Evolutionary conservation across 1,140 invertebrate species (phyloP), one percentile per base, ranked within the genome.

Genomic region (Acromyrmex charruanus): DNA sequence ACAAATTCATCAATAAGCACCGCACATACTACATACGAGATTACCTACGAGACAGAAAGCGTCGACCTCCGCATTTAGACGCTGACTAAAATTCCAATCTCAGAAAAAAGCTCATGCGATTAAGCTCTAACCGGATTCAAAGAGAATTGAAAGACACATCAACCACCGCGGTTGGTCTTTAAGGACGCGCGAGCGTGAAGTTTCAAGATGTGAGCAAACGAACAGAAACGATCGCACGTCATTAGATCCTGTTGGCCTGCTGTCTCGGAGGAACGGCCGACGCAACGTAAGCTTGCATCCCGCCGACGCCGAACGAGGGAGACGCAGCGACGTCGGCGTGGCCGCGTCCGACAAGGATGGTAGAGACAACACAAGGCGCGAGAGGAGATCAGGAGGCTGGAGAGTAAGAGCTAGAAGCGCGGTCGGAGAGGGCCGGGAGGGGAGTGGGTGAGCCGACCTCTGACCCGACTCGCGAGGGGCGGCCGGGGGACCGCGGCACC

Each of bases 391-490:
- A 77, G 66, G 53, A 58, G 44, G 79, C 35, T 55, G 69, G 65
- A 80, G 87, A 61, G 77, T 68, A 85, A 85, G 86, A 84, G 87
- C 71, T 21, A 79, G 81, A 84, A 35, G 80, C 84, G 77, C 74
- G 88, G 75, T 31, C 51, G 86, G 69, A 0, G 51, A 66, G 92
- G 92, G 89, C 89, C 88, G 92, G 92, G 90, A 88, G 86, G 88
- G 90, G 91, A 91, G 93, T 95, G 94, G 94, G 94, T 95, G 93
- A 94, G 93, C 91, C 93, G 93, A 95, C 94, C 94, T 93, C 87
- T 94, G 93, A 95, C 94, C 94, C 92, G 69, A 61, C 31, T 49
- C 65, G 86, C 21, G 91, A 91, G 92, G 93, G 93, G 93, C 93
- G 92, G 91, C 91, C 61, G 94, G 93, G 66, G 94, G 93, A 93